Evolutionary conservation across 2,888 invertebrate genomes (phyloP).

Genomic region (Cataglyphis altisquamis): DNA sequence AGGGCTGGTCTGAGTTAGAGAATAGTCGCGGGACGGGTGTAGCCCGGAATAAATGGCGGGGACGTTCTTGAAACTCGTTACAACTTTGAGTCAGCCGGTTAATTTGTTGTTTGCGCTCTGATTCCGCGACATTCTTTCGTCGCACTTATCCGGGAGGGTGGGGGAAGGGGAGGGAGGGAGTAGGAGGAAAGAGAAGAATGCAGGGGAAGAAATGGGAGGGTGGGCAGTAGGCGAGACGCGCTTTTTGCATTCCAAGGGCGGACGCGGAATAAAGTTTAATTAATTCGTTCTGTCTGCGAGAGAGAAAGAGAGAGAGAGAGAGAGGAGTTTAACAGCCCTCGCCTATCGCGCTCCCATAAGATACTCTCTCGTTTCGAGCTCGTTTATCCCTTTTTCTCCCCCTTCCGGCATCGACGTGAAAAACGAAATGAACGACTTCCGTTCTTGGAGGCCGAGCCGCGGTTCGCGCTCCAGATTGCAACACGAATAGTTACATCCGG

Average conservation of each 20-base stretch:
- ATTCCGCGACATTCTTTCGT: conserved; percentile 66
- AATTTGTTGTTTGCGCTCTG: conserved; percentile 78
- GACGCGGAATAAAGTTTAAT: conserved; percentile 48
- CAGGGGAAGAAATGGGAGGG: too few species aligned
- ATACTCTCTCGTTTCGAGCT: conserved; percentile 11
- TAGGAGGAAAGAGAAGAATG: too few species aligned
- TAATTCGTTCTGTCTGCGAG: conserved; percentile 25
- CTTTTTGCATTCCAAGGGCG: conserved; percentile 28
- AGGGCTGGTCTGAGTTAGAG: conserved; percentile 23
- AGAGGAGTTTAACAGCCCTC: neutral
- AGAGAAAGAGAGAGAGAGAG: neutral
- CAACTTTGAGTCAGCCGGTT: conserved; percentile 78
- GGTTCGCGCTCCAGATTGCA: conserved; percentile 29
- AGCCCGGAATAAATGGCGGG: conserved; percentile 64
- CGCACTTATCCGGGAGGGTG: neutral
- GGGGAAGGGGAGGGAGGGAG: neutral
- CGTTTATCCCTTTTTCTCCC: neutral
- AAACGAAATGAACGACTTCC: conserved; percentile 45
- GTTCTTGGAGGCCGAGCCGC: conserved; percentile 22
- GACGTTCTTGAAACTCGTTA: conserved; percentile 76
- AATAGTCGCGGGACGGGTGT: conserved; percentile 36
- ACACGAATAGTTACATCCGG: conserved; percentile 50
- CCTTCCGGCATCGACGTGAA: conserved; percentile 8
- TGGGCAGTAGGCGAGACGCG: neutral
- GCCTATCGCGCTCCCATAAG: neutral